Evolutionary conservation across 1,140 invertebrate genomes (phyloP), one percentile per base, ranked within the genome.

Genomic region (Bacillus rossius): DNA sequence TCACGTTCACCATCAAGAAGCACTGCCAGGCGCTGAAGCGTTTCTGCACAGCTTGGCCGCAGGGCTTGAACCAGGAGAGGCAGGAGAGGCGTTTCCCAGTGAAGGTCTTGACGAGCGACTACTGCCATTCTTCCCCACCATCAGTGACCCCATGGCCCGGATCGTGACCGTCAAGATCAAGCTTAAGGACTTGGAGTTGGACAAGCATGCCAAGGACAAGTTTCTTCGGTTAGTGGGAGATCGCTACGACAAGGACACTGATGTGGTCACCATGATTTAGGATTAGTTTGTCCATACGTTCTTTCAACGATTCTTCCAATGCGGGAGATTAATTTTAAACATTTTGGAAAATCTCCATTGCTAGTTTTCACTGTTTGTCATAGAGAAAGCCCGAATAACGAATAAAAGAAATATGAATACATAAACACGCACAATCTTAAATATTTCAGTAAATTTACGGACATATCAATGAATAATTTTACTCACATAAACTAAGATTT

Each of bases 1-100:
- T n/a, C n/a, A n/a, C n/a, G n/a, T n/a, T n/a, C n/a, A n/a, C 93
- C 1, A 86, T 99, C 13, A 84, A 89, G 67, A 84, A 84, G 65
- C 97, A 99, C 62, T 99, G 96, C 69, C 84, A 89, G 69, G 94
- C 91, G 0, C 72, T 99, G 5, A 96, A 96, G 77, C 82, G 90
- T 68, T 98, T 93, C 73, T 98, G 94, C 66, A 98, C 92, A 0
- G 75, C 84, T 26, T 99, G 94, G 93, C 96, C 96, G 0, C 77
- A 84, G 62, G 85, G 80, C 8, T 71, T 98, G 8, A 81, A 89
- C 61, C 87, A 82, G 0, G 85, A 91, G 50, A 81, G 88, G 67
- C 77, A 87, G 26, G 77, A 83, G 48, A 74, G 86, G 59, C 80
- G 92, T 75, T 97, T 98, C 74, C 96, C 96, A 0, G 48, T 98